Evolutionary conservation across 2,797 vertebrate genomes (phyloP).

Genomic region (Poecilia wingei): DNA sequence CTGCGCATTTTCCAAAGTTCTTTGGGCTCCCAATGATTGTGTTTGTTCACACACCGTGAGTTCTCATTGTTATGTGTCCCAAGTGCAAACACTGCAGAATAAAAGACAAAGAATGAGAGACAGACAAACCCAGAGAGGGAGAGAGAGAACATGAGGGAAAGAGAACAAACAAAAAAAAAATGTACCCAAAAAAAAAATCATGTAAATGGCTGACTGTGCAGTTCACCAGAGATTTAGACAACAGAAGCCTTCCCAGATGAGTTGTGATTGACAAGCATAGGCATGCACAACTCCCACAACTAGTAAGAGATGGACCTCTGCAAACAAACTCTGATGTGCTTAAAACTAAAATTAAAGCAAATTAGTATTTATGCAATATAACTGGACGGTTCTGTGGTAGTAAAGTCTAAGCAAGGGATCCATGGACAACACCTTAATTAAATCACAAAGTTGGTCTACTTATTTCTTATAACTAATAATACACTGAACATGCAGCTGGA

Average conservation of each 20-base stretch:
- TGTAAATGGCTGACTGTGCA: constrained; percentile 46
- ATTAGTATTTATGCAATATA: neutral
- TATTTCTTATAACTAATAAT: constrained; percentile 3
- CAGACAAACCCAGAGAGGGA: constrained; percentile 34
- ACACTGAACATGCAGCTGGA: neutral
- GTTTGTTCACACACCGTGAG: constrained; percentile 58
- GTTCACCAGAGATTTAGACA: constrained; percentile 35
- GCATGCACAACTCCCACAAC: neutral
- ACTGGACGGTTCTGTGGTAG: neutral
- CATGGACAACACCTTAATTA: neutral
- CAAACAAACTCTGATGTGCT: neutral
- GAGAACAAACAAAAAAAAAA: constrained; percentile 51
- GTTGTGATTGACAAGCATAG: constrained; percentile 41
- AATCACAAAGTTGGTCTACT: constrained; percentile 6
- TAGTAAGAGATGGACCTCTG: neutral
- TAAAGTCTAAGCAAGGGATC: neutral
- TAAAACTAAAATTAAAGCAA: neutral
- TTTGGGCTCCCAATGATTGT: constrained; percentile 59
- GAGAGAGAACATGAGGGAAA: constrained; percentile 37
- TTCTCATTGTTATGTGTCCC: constrained; percentile 66
- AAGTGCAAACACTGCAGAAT: constrained; percentile 64
- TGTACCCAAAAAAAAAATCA: constrained; percentile 20
- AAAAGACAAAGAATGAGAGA: constrained; percentile 58
- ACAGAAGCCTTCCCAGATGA: constrained; percentile 27
- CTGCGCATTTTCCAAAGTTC: constrained; percentile 49